phyloP scores from a whole-genome alignment of 1,140 invertebrate genomes.

The Sycophaga agraensis region DNA sequence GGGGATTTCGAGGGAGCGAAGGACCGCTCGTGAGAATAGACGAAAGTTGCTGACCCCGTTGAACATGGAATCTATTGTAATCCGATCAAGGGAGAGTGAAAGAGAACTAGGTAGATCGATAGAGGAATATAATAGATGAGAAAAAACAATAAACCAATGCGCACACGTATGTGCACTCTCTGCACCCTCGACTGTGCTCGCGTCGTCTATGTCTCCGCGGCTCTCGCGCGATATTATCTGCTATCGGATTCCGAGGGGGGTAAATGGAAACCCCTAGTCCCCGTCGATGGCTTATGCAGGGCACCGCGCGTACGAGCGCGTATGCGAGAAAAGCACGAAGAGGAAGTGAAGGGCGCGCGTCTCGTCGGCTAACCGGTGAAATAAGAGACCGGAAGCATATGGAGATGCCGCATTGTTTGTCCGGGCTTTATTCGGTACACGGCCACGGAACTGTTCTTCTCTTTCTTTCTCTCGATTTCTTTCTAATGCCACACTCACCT shows the following conservation, averaged over 20 bases:
- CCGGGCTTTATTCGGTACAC: conserved; percentile 40
- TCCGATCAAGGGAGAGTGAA: not conserved
- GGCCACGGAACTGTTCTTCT: not conserved
- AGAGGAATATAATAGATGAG: too few species aligned
- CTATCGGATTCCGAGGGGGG: conserved; percentile 26
- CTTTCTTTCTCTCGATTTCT: not conserved
- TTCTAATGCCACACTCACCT: not conserved
- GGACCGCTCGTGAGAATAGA: too few species aligned
- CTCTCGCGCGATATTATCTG: conserved; percentile 24
- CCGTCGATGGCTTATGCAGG: too few species aligned
- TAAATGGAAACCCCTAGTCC: conserved; percentile 24
- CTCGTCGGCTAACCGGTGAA: conserved; percentile 49
- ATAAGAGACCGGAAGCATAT: conserved; percentile 60
- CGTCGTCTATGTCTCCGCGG: not conserved
- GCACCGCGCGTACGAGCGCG: not conserved
- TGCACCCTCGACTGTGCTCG: too few species aligned
- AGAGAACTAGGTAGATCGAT: too few species aligned
- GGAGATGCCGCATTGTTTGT: conserved; percentile 55
- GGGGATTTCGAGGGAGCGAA: too few species aligned
- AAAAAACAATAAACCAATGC: too few species aligned
- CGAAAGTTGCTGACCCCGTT: not conserved
- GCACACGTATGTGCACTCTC: too few species aligned
- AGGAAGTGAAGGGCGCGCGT: conserved; percentile 46
- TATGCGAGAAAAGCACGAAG: conserved; percentile 30
- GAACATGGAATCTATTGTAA: not conserved